phyloP scores from a whole-genome alignment of 2,113 vertebrate species.

The Pachypanchax playfairii region DNA sequence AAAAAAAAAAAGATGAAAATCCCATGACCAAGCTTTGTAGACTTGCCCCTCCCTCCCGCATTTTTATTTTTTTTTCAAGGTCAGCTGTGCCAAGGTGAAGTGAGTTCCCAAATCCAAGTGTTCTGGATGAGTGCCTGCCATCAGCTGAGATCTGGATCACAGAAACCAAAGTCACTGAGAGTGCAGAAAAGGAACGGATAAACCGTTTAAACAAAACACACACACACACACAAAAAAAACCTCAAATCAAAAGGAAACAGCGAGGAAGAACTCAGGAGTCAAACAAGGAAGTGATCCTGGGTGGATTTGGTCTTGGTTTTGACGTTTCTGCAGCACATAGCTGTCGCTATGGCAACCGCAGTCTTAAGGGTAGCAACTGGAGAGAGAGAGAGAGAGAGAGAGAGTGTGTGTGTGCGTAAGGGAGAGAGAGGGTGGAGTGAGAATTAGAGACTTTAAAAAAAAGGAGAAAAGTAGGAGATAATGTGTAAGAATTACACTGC shows the following conservation, averaged over 20 bases:
- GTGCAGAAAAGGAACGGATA: background rate
- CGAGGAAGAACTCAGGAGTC: slow-evolving; percentile 54
- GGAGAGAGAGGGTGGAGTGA: slow-evolving; percentile 42
- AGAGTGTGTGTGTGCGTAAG: background rate
- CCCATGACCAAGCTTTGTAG: too few relatives aligned
- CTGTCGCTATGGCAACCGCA: slow-evolving; percentile 82
- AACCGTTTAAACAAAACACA: slow-evolving; percentile 26
- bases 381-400: slow-evolving; percentile 39
- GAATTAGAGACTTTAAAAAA: slow-evolving; percentile 45
- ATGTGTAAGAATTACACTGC: slow-evolving; percentile 42
- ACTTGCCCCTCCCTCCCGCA: too few relatives aligned
- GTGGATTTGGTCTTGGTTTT: slow-evolving; percentile 71
- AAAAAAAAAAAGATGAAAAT: too few relatives aligned
- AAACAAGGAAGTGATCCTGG: slow-evolving; percentile 71
- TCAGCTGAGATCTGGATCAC: slow-evolving; percentile 55
- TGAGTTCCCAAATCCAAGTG: slow-evolving; percentile 51
- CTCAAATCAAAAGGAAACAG: slow-evolving; percentile 26
- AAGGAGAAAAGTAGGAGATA: slow-evolving; percentile 39
- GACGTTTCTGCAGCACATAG: slow-evolving; percentile 78
- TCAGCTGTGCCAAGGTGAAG: slow-evolving; percentile 69
- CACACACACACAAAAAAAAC: too few relatives aligned
- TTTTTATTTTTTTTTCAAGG: slow-evolving; percentile 78
- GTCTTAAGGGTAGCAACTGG: slow-evolving; percentile 75
- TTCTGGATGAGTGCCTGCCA: slow-evolving; percentile 49
- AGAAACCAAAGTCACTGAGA: slow-evolving; percentile 16